phyloP scores from a whole-genome alignment of 2,888 invertebrate genomes.

The Drosophila mercatorum region DNA sequence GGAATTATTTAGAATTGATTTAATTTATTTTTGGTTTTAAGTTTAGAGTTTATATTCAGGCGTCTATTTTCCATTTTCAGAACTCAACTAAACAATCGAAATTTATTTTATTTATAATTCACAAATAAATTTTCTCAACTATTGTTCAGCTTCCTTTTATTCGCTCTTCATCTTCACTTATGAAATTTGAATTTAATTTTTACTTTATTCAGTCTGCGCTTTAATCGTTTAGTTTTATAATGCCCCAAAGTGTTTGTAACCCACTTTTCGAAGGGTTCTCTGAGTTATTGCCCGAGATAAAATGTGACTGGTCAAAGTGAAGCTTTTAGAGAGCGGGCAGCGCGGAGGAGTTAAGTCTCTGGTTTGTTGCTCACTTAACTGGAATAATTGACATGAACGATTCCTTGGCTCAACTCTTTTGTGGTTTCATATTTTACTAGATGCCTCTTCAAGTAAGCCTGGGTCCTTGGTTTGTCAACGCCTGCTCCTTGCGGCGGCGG shows the following conservation, averaged over 20 bases:
- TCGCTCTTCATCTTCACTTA: not conserved
- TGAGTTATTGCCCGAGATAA: slow-evolving; percentile 46
- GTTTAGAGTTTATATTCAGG: too few relatives aligned
- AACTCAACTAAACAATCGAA: not conserved
- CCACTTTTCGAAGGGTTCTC: slow-evolving; percentile 2
- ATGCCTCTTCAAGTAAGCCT: slow-evolving; percentile 37
- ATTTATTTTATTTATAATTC: not conserved
- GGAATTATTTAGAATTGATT: not conserved
- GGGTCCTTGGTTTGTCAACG: slow-evolving; percentile 55
- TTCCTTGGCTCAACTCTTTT: slow-evolving; percentile 77
- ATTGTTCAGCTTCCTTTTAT: not conserved
- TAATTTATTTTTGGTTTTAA: not conserved
- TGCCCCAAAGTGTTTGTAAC: slow-evolving; percentile 3
- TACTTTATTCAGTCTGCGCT: not conserved
- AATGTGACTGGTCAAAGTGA: slow-evolving; percentile 30
- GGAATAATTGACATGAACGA: slow-evolving; percentile 82
- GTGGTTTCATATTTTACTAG: slow-evolving; percentile 77
- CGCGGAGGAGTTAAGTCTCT: slow-evolving; percentile 54
- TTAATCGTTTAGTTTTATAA: slow-evolving; percentile 5
- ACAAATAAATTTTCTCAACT: not conserved
- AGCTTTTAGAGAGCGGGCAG: not conserved
- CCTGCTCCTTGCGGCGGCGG: slow-evolving; percentile 39
- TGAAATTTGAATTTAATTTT: not conserved
- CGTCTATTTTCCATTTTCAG: too few relatives aligned
- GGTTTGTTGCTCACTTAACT: slow-evolving; percentile 82